Evolutionary conservation across 1,140 invertebrate genomes (phyloP), one percentile per base, ranked within the genome.

Genomic region (Drosophila hydei): DNA sequence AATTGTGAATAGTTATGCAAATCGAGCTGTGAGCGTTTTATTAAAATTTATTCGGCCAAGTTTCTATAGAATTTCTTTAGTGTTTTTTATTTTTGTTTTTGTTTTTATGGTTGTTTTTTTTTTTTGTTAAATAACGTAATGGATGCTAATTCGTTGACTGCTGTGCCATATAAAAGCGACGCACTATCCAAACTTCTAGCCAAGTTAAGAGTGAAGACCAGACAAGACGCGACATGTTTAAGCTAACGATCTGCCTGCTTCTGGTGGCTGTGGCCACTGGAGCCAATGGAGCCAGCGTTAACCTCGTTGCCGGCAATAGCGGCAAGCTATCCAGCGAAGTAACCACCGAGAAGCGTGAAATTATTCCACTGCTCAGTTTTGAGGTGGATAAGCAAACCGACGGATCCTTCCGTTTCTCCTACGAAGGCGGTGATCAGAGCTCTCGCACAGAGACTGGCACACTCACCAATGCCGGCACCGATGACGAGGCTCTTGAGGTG

Each of bases 51-150:
- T 80, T 80, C 63, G 72, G 56, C 16, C 21, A 27, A 63, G 73
- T 72, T 85, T 84, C 77, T 79, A 79, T 67, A 84, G 79, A 84
- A 84, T 79, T 80, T 85, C 81, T 67, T 75, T 72, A 42, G 40
- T 60, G 42, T 72, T 50, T 61, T 60, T 81, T 42, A 67, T 71
- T 56, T 23, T 42, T 23, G 36, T 56, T 27, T 25, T 43, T 19
- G 25, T 11, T 45, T 58, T 65, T 64, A 54, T 21, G 43, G 18
- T 58, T 59, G 16, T 42, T 16, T 1, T 62, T 23, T 58, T 18
- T 38, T 55, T 27, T 45, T 51, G 14, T n/a, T 21, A 52, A 64
- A 84, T 77, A 83, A 78, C 75, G 50, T 77, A 75, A 69, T 73
- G 64, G 72, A 83, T 88, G 72, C 68, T 73, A 88, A 79, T 83